Base-by-base conservation (phyloP, 2,113 vertebrate species). In the Pyrgilauda ruficollis region DNA sequence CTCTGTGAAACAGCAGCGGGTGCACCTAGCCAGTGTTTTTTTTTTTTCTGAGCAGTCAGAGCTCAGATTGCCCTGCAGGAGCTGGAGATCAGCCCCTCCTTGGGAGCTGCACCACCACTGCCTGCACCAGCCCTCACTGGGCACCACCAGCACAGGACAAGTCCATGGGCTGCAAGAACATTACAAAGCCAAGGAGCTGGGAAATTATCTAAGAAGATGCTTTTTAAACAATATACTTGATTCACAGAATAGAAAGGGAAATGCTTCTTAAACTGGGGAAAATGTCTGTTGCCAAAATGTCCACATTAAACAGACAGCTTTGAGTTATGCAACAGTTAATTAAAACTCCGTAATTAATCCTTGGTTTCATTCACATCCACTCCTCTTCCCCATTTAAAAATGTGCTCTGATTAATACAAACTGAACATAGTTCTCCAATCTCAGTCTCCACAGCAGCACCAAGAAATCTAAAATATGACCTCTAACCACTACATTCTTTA, bases 111-210 rank as follows among this genome's bases (percentile, higher is more conserved):
- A 37, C 35, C 7, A 37, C 35, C 30, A 33, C 62, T 30, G 6
- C 5, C n/a, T 33, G 6, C 19, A 30, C 9, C 26, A 46, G 5
- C 30, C 41, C 31, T 23, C 23, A 4, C 1, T 18, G 35, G 27
- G 10, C 52, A 24, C 11, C 15, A 5, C 28, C 2, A 4, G 33
- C 13, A 31, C 75, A 66, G 33, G 22, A 39, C 41, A 13, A 9
- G 14, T 7, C 49, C 41, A 37, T 0, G 1, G 7, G 39, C 33
- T 55, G 14, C 33, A 46, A 35, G 11, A 56, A 30, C 21, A 2
- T 8, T 21, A n/a, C 22, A 41, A 4, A 17, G 68, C 3, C 28
- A 49, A n/a, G 18, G 20, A 37, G 6, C 6, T 47, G 44, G 27
- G 14, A 69, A 56, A 80, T 41, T 0, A 47, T 5, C 16, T 74